phyloP scores from a whole-genome alignment of 2,113 vertebrate species.

The Anser brachyrhynchus region DNA sequence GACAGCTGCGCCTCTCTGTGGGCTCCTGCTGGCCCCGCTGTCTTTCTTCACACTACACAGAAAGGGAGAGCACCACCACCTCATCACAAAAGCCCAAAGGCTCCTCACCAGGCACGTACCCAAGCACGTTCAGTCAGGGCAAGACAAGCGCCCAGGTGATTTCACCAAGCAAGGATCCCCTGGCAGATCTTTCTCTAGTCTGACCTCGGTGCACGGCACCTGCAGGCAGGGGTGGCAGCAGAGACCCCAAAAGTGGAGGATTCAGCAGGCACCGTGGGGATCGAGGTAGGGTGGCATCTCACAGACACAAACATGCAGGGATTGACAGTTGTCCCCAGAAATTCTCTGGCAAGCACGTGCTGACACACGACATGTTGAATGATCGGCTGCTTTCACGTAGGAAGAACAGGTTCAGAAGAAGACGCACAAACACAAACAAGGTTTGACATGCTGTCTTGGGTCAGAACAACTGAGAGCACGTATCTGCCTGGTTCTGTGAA shows the following conservation, averaged over 20 bases:
- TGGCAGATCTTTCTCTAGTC: not conserved
- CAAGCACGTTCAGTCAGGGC: not conserved
- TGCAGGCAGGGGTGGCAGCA: not conserved
- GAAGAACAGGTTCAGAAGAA: not conserved
- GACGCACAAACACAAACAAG: not conserved
- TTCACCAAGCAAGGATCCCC: not conserved
- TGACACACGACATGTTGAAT: rapidly evolving
- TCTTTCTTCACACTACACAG: rapidly evolving
- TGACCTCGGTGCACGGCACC: rapidly evolving
- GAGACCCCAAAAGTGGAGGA: not conserved
- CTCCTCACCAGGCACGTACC: rapidly evolving
- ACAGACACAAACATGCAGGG: rapidly evolving
- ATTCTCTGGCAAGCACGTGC: rapidly evolving
- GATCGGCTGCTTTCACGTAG: rapidly evolving
- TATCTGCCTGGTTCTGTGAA: not conserved
- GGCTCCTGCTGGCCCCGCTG: rapidly evolving
- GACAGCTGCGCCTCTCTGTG: rapidly evolving
- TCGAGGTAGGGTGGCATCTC: no score
- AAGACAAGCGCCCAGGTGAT: not conserved
- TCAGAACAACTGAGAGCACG: not conserved
- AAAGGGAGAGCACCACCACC: rapidly evolving
- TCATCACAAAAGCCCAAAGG: not conserved
- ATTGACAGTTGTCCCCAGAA: not conserved
- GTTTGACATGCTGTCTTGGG: no score
- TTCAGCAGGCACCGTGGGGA: not conserved